These are phyloP conservation scores for Phataginus tetradactyla DNA, from an alignment of 2,797 vertebrate genomes.

Conservation along the genomic window DNA sequence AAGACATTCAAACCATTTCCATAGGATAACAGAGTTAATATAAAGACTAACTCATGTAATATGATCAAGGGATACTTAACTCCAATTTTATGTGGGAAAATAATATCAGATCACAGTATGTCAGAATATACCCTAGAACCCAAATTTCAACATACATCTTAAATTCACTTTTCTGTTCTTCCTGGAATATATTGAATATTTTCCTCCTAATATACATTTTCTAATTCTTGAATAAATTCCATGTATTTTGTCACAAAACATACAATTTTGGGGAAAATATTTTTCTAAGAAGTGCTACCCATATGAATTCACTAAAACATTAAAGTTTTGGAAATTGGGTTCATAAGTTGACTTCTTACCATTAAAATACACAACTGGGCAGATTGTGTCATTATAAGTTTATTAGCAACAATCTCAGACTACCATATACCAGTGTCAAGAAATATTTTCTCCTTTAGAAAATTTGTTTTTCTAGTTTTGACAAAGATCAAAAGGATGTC, in stretches of 20 bases:
- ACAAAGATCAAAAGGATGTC: neutral
- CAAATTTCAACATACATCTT: neutral
- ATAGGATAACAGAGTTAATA: neutral
- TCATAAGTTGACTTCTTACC: neutral
- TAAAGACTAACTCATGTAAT: constrained; percentile 5
- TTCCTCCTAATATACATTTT: neutral
- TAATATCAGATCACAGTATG: neutral
- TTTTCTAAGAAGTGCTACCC: neutral
- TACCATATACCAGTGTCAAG: neutral
- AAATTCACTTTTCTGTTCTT: neutral
- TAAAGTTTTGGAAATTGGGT: neutral
- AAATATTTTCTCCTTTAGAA: neutral
- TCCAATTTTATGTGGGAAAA: neutral
- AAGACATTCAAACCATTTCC: neutral
- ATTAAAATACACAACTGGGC: neutral
- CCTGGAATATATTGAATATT: neutral
- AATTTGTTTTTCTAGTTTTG: neutral
- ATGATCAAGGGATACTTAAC: constrained; percentile 3
- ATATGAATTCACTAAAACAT: neutral
- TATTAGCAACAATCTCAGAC: neutral
- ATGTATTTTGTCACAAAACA: neutral
- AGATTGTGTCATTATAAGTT: neutral
- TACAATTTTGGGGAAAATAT: neutral
- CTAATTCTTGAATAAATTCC: neutral
- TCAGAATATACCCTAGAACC: neutral